Evolutionary conservation across 2,888 invertebrate species (phyloP).

Genomic region (Yponomeuta plumbellus): DNA sequence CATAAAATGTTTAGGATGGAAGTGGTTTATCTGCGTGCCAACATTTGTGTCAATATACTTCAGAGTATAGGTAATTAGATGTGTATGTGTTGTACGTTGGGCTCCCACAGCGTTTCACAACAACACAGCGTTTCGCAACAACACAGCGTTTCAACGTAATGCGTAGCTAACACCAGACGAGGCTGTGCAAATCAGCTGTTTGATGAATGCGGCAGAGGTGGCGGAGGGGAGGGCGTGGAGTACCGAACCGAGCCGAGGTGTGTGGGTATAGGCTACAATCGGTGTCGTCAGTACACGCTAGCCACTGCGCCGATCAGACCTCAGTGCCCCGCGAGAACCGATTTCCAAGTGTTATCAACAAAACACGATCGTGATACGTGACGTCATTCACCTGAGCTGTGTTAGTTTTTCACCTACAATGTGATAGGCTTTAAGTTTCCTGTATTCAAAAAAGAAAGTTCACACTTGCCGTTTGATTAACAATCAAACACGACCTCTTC

Average conservation of each 20-base stretch:
- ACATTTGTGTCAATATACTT: no score
- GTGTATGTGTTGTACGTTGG: neutral
- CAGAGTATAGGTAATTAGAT: no score
- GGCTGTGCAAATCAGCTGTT: conserved; percentile 1
- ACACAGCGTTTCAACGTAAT: neutral
- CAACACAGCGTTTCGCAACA: neutral
- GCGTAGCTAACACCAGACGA: neutral
- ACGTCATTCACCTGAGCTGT: neutral
- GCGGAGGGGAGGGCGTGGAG: neutral
- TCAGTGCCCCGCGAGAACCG: neutral
- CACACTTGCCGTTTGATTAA: conserved; percentile 6
- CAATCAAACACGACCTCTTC: neutral
- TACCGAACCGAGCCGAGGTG: neutral
- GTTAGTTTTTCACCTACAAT: neutral
- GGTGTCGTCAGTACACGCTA: neutral
- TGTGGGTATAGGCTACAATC: neutral
- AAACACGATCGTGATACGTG: neutral
- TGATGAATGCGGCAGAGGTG: neutral
- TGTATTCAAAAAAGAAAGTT: conserved; percentile 10
- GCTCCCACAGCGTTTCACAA: neutral
- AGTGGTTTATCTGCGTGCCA: no score
- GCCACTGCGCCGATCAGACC: neutral
- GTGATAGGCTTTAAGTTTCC: neutral
- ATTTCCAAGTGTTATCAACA: neutral
- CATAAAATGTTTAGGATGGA: no score